These are phyloP conservation scores for Spizaetus ornatus DNA, from an alignment of 2,113 vertebrate genomes.

Conservation along the genomic window DNA sequence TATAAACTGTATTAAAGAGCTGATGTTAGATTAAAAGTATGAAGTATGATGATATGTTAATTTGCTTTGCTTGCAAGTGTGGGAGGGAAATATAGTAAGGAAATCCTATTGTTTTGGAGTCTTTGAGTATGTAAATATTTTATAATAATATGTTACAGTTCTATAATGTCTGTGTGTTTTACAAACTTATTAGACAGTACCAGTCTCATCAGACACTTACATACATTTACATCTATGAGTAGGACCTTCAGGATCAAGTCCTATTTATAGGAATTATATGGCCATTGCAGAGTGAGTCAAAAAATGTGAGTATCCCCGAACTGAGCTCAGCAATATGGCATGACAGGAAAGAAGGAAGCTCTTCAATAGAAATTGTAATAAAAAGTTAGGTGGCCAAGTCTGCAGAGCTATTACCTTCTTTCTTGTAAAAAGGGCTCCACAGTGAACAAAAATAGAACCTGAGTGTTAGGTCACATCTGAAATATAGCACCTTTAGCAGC, in stretches of 20 bases:
- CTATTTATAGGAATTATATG: too few relatives aligned
- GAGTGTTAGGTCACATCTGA: background rate
- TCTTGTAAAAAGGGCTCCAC: background rate
- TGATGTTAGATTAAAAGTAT: conserved; percentile 2
- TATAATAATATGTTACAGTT: conserved; percentile 39
- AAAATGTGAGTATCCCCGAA: background rate
- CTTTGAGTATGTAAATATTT: conserved; percentile 43
- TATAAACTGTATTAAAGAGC: background rate
- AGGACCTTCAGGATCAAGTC: too few relatives aligned
- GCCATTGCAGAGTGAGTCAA: too few relatives aligned
- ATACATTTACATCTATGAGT: background rate
- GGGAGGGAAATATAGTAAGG: conserved; percentile 32
- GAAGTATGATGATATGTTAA: background rate
- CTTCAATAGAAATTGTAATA: background rate
- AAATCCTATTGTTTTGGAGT: conserved; percentile 40
- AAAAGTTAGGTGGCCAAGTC: background rate
- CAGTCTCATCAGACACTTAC: background rate
- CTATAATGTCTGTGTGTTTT: conserved; percentile 13
- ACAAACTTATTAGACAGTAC: conserved; percentile 8
- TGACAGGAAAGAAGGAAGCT: background rate
- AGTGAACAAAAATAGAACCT: background rate
- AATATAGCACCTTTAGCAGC: conserved; percentile 2
- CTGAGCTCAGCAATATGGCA: background rate
- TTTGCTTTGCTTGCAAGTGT: conserved; percentile 14
- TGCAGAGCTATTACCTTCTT: background rate